Percentiles rank a stretch among this genome's conserved stretches.
Evolutionary conservation across 2,888 invertebrate genomes (phyloP).

Genomic region (Thysanoteuthis rhombus): DNA sequence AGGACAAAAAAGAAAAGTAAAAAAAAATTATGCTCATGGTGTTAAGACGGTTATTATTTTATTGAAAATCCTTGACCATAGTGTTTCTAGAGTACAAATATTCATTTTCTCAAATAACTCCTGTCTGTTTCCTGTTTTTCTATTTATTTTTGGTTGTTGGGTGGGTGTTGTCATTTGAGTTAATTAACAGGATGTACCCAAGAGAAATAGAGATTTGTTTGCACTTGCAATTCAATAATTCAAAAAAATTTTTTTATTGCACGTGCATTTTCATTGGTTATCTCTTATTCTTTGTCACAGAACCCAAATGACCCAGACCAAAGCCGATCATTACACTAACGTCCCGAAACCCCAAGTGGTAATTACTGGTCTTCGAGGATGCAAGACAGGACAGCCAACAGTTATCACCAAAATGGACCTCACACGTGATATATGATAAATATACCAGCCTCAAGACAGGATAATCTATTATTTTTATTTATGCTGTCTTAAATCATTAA

Average conservation of each 20-base stretch:
- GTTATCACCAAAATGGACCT: slow-evolving; percentile 66
- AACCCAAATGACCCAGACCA: slow-evolving; percentile 65
- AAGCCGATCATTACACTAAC: slow-evolving; percentile 64
- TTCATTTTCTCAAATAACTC: no score
- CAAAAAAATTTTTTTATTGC: background rate
- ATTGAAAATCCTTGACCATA: no score
- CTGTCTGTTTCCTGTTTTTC: no score
- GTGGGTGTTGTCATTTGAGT: no score
- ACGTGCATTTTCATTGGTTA: background rate
- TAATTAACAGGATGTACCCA: no score
- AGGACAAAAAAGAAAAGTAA: no score
- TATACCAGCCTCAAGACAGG: background rate
- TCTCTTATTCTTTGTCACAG: slow-evolving; percentile 48
- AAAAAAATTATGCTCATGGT: no score
- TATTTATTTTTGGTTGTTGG: no score
- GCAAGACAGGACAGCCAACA: slow-evolving; percentile 62
- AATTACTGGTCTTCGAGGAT: slow-evolving; percentile 66
- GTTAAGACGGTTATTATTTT: no score
- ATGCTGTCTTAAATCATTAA: background rate
- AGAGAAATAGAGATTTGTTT: background rate
- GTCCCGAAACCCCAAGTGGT: slow-evolving; percentile 67
- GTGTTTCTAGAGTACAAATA: no score
- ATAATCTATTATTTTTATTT: background rate
- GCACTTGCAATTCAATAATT: background rate
- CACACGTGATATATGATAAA: slow-evolving; percentile 62